These are phyloP conservation scores for Tenebrio molitor DNA, from an alignment of 1,140 invertebrate genomes.

Conservation along the genomic window DNA sequence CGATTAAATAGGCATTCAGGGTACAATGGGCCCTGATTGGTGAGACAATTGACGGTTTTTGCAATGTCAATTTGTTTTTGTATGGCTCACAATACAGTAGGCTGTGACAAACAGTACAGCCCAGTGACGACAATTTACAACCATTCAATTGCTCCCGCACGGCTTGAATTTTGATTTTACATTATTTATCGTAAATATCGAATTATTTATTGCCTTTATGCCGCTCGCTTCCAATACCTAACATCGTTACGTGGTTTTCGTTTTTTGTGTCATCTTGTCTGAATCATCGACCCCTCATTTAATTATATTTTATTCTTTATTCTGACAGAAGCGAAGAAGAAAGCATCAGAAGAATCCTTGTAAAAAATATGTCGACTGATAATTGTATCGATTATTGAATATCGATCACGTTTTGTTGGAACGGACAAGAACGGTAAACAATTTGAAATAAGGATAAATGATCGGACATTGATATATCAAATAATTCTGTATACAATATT, in stretches of 20 bases:
- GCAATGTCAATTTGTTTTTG: slow-evolving; percentile 67
- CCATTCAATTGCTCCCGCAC: slow-evolving; percentile 62
- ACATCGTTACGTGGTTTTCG: slow-evolving; percentile 46
- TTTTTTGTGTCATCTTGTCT: not conserved
- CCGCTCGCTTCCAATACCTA: slow-evolving; percentile 48
- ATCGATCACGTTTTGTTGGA: slow-evolving; percentile 15
- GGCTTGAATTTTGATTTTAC: slow-evolving; percentile 63
- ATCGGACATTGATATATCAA: slow-evolving; percentile 49
- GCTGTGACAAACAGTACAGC: slow-evolving; percentile 58
- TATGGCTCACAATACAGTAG: slow-evolving; percentile 61
- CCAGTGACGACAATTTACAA: slow-evolving; percentile 62
- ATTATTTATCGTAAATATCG: slow-evolving; percentile 63
- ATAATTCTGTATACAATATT: slow-evolving; percentile 49
- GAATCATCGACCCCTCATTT: not conserved
- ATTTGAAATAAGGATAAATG: slow-evolving; percentile 20
- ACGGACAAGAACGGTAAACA: slow-evolving; percentile 31
- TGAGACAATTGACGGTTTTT: slow-evolving; percentile 66
- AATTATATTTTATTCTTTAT: not conserved
- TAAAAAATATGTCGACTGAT: slow-evolving; percentile 6
- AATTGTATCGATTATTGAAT: slow-evolving; percentile 38
- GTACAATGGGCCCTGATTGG: slow-evolving; percentile 64
- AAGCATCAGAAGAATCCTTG: slow-evolving; percentile 9
- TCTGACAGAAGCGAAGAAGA: slow-evolving; percentile 7
- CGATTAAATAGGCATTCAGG: slow-evolving; percentile 64
- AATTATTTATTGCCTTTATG: slow-evolving; percentile 61